Conservation (phyloP, 2,888 invertebrate genomes). For the Hydroisotoma schaefferi region DNA sequence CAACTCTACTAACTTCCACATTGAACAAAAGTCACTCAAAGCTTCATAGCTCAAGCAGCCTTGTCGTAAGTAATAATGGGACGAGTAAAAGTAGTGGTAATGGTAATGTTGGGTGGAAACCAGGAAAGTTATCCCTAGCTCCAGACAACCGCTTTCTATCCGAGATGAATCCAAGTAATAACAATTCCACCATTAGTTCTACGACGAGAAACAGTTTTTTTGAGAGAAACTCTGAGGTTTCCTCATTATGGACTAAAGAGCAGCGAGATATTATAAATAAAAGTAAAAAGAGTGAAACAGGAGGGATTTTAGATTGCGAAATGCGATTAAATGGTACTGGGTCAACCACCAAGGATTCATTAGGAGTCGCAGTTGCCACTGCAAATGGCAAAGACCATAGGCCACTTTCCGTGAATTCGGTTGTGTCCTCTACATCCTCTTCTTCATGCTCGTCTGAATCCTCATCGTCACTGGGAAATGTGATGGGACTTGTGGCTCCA, state of each 20-base stretch:
- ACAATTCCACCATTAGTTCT: constrained; percentile 16
- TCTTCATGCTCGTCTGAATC: constrained; percentile 51
- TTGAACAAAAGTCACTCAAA: not conserved
- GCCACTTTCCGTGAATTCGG: constrained; percentile 72
- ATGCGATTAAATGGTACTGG: not conserved
- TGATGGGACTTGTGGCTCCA: constrained; percentile 59
- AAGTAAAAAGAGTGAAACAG: not conserved
- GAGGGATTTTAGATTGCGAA: not conserved
- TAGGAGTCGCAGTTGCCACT: no score
- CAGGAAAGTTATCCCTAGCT: not conserved
- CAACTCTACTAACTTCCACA: not conserved
- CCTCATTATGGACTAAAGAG: not conserved
- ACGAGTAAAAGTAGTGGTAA: not conserved
- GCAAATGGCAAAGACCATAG: constrained; percentile 53
- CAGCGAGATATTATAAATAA: not conserved
- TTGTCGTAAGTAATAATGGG: not conserved
- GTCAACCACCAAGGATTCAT: no score
- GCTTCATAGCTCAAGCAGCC: not conserved
- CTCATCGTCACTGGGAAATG: constrained; percentile 50
- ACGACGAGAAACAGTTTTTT: constrained; percentile 16
- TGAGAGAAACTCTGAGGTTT: not conserved
- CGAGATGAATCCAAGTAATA: constrained; percentile 17
- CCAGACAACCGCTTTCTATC: not conserved
- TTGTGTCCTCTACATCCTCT: constrained; percentile 61
- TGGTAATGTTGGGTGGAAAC: constrained; percentile 11